Base-by-base conservation (phyloP, 2,797 vertebrate genomes). In the Premnoplex brunnescens region DNA sequence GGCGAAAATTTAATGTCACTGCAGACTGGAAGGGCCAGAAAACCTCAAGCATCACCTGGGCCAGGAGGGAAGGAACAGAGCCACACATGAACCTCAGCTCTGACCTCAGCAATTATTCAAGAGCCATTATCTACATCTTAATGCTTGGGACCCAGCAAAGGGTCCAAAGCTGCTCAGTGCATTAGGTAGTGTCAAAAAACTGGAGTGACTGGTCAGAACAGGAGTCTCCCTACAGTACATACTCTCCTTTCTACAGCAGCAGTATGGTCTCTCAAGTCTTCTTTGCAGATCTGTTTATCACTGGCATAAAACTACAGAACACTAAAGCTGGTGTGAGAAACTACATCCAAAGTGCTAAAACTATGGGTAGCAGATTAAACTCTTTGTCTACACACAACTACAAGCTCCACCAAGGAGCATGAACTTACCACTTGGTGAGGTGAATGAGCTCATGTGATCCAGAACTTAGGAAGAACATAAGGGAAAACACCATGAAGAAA, bases 371-470 rank as follows among this genome's bases (percentile, higher is more conserved):
- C 9, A 58, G 20, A 54, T 39, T 3, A 55, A 90, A 81, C 37
- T 46, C 59, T 83, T 75, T 48, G n/a, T 43, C 71, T 91, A 68
- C 27, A 75, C 27, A 69, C 28, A 77, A 34, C 62, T 88, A 76
- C 3, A 37, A 73, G 73, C 69, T 68, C 49, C 49, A 20, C 17
- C 10, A 63, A 74, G 34, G 21, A 85, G 7, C 58, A 79, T 8
- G 13, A 89, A 95, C 96, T 97, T 97, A 97, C 97, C 96, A 90
- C 77, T 85, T 58, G 87, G 88, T 46, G 94, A 95, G 48, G 76
- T 78, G 77, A 63, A 87, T 26, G 95, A 94, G 73, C 93, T 96
- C 94, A 88, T 93, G 62, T 88, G 95, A 94, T 96, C 95, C 77
- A 97, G 93, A 93, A 95, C 96, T 96, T 97, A 69, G 59, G 78